A percentile compares a stretch with the other conserved stretches of the same genome.
phyloP scores from a whole-genome alignment of 2,113 vertebrate species.

The Propithecus coquereli region DNA sequence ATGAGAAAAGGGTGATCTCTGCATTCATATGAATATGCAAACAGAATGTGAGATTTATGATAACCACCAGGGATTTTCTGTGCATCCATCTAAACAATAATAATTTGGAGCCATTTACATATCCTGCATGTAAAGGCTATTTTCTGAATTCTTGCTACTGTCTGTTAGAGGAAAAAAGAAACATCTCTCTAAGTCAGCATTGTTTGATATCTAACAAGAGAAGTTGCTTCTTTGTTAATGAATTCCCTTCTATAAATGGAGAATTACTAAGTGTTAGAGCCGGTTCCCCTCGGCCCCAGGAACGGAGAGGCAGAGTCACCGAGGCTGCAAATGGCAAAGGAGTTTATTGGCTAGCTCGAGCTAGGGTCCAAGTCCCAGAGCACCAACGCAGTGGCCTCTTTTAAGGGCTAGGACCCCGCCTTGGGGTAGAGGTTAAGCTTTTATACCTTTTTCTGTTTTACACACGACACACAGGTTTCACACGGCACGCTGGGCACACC shows the following conservation, averaged over 20 bases:
- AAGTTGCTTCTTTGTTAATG: slow-evolving; percentile 11
- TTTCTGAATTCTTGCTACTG: slow-evolving; percentile 56
- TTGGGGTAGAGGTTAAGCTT: no score
- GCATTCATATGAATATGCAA: neutral
- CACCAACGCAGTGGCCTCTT: no score
- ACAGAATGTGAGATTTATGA: neutral
- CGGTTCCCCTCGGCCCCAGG: no score
- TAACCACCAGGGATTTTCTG: neutral
- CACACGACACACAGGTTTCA: no score
- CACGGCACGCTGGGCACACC: no score
- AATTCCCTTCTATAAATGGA: slow-evolving; percentile 17
- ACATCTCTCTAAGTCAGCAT: slow-evolving; percentile 18
- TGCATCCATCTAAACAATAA: slow-evolving; percentile 49
- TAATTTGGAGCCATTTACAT: slow-evolving; percentile 50
- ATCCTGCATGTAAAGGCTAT: slow-evolving; percentile 34
- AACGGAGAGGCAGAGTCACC: no score
- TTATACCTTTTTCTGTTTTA: no score
- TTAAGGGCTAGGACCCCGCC: no score
- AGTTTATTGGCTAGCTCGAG: no score
- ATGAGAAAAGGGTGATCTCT: neutral
- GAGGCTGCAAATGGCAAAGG: no score
- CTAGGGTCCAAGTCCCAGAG: no score
- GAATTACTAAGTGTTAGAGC: neutral
- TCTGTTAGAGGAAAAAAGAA: neutral
- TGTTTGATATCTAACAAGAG: slow-evolving; percentile 12